These are phyloP conservation scores for Halcyon malimbica DNA, from an alignment of 2,113 vertebrate species.

Conservation along the genomic window DNA sequence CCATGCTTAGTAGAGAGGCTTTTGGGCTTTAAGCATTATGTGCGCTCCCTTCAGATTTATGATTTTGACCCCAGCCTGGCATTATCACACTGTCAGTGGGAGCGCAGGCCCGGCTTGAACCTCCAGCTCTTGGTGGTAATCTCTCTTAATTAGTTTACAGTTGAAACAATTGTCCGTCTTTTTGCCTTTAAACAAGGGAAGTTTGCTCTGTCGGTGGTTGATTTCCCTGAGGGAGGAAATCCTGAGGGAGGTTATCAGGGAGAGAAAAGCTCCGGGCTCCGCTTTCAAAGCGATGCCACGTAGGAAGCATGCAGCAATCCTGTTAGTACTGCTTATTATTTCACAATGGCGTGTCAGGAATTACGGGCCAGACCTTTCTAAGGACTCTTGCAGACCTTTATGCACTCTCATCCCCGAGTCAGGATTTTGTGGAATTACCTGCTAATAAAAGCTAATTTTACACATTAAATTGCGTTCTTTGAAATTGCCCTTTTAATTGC, in stretches of 20 bases:
- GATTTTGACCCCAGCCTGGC: constrained; percentile 59
- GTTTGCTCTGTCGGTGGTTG: constrained; percentile 35
- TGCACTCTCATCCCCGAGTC: neutral
- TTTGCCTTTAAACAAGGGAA: constrained; percentile 42
- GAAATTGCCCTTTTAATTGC: constrained; percentile 47
- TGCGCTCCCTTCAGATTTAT: constrained; percentile 61
- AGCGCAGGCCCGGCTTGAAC: constrained; percentile 28
- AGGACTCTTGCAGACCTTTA: constrained; percentile 47
- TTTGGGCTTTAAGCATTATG: constrained; percentile 58
- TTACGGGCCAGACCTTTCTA: constrained; percentile 39
- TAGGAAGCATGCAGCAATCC: constrained; percentile 62
- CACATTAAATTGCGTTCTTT: constrained; percentile 41
- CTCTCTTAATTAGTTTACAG: constrained; percentile 64
- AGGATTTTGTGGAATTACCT: constrained; percentile 49
- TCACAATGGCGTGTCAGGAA: constrained; percentile 58
- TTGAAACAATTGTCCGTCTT: constrained; percentile 47
- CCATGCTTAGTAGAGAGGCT: constrained; percentile 58
- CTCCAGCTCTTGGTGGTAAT: constrained; percentile 56
- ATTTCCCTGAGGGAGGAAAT: constrained; percentile 57
- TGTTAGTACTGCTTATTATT: constrained; percentile 67
- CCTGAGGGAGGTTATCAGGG: constrained; percentile 37
- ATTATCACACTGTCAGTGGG: constrained; percentile 59
- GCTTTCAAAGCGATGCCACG: constrained; percentile 55
- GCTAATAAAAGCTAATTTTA: constrained; percentile 60
- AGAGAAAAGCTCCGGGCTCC: constrained; percentile 23